These are phyloP conservation scores for Athetis lepigone DNA, from an alignment of 2,888 invertebrate genomes.

Conservation along the genomic window DNA sequence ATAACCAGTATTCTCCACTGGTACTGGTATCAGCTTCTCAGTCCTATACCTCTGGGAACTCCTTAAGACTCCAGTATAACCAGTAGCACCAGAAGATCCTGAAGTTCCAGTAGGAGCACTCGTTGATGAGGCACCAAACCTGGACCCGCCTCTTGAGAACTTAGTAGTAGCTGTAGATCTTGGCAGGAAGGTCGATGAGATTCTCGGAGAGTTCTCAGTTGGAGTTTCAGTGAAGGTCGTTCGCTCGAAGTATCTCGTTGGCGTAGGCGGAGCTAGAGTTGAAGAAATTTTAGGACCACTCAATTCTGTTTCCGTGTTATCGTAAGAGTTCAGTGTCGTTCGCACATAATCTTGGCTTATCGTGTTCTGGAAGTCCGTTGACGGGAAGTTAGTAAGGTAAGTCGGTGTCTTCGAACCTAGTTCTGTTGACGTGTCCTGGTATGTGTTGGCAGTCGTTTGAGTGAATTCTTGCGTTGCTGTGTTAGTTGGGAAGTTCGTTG, in stretches of 20 bases:
- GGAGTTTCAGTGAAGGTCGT: conserved; percentile 47
- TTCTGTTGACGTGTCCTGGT: conserved; percentile 59
- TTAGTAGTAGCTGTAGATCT: conserved; percentile 52
- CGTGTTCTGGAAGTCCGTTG: conserved; percentile 51
- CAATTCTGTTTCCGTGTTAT: conserved; percentile 43
- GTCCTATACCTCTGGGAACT: conserved; percentile 53
- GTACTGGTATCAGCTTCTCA: conserved; percentile 71
- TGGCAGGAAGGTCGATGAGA: conserved; percentile 33
- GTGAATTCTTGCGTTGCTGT: conserved; percentile 46
- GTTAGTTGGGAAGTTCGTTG: conserved; percentile 49
- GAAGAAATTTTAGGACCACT: conserved; percentile 52
- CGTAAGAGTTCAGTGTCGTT: conserved; percentile 47
- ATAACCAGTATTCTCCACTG: conserved; percentile 76
- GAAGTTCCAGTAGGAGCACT: conserved; percentile 40
- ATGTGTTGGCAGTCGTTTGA: conserved; percentile 44
- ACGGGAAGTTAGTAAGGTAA: conserved; percentile 53
- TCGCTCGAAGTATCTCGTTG: conserved; percentile 45
- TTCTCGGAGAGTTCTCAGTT: conserved; percentile 50
- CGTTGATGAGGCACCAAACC: conserved; percentile 21
- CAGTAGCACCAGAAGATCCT: too few relatives aligned
- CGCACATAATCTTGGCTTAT: conserved; percentile 46
- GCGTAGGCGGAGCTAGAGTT: conserved; percentile 43
- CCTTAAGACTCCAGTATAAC: conserved; percentile 51
- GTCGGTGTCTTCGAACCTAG: conserved; percentile 43
- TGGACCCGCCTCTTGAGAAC: conserved; percentile 40